Conservation (phyloP, 2,797 vertebrate genomes). For the Notamacropus eugenii region DNA sequence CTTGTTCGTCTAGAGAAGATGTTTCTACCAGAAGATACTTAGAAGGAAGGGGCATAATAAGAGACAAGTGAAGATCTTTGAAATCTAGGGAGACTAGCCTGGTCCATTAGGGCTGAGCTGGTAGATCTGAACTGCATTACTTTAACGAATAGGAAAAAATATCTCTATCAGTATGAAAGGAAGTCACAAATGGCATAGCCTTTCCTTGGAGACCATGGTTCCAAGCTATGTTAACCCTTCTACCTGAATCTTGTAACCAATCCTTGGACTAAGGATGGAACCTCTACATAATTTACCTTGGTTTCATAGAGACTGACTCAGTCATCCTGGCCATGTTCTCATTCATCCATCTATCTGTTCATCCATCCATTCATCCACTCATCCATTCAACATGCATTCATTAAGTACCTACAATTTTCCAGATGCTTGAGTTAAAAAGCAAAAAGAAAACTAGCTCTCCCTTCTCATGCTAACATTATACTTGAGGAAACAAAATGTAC, state of each 20-base stretch:
- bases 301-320: not conserved
- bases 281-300: not conserved
- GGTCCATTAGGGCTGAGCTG: not conserved
- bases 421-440: not conserved
- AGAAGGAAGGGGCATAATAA: not conserved
- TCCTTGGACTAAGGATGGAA: not conserved
- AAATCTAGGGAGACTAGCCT: not conserved
- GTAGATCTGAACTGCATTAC: not conserved
- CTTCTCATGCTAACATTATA: not conserved
- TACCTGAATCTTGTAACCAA: not conserved
- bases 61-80: not conserved
- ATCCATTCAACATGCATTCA: not conserved
- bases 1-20: not conserved
- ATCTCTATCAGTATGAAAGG: not conserved
- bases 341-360: not conserved
- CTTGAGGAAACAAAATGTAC: not conserved
- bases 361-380: not conserved
- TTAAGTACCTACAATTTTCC: not conserved
- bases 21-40: not conserved
- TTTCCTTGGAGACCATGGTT: not conserved
- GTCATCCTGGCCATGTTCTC: not conserved
- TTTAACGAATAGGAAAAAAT: not conserved
- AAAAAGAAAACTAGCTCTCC: not conserved
- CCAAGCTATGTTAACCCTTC: not conserved
- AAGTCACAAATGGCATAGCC: not conserved